Base-by-base conservation (phyloP, 2,888 invertebrate species). In the Tenthredo livida region DNA sequence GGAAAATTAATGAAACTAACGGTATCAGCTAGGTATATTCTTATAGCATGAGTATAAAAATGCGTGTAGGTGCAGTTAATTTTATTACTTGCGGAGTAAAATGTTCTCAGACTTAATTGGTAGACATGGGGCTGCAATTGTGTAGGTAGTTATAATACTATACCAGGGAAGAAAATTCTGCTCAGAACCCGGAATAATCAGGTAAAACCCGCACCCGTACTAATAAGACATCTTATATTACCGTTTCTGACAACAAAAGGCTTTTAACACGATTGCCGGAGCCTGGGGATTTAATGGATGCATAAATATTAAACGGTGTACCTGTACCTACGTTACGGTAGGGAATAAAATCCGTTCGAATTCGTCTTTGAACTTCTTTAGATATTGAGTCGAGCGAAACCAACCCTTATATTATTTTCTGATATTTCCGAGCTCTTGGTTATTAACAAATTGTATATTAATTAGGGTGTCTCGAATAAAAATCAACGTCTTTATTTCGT, bases 241-340 rank as follows among this genome's bases (percentile, higher is more conserved):
- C 15, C 73, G 40, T 43, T 73, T 43, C 73, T 21, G 73, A 73
- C 73, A 43, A 40, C 40, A 43, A 10, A 43, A 73, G n/a, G 73
- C 73, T 43, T 73, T 40, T 40, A 73, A 40, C 40, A 21, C 21
- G 25, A 43, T 43, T 43, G 73, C n/a, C n/a, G n/a, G 10, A 5
- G 43, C n/a, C 10, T 2, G 10, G 54, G 10, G 73, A 43, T 73
- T 73, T 73, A 73, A 73, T 73, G 73, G 73, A 73, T 73, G n/a
- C 21, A 73, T 25, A 73, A 73, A 73, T 73, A 73, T 73, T 61
- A 61, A 61, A 61, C 12, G 17, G 15, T 65, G 33, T 12, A 65
- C 29, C 29, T 33, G 2, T n/a, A n/a, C 29, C 65, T 15, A 25
- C 25, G 65, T 33, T 65, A 29, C 65, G 65, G 15, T 15, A 17